Conservation (phyloP, 1,140 invertebrate species). For the Aphelenchoides besseyi region DNA sequence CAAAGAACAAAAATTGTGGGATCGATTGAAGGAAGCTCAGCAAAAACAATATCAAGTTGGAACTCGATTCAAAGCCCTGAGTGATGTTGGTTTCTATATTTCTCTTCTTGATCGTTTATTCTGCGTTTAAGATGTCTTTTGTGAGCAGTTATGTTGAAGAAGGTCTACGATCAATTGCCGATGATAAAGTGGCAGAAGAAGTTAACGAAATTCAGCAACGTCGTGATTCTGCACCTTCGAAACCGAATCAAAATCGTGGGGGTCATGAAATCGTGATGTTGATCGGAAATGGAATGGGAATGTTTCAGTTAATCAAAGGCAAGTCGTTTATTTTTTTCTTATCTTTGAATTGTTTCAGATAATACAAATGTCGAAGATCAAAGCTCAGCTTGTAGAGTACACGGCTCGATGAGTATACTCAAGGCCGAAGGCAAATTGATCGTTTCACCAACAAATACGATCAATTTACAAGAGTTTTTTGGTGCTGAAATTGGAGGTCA, state of each 20-base stretch:
- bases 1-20: conserved; percentile 56
- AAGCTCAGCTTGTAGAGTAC: conserved; percentile 52
- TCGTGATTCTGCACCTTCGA: neutral
- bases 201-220: conserved; percentile 33
- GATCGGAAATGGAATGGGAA: conserved; percentile 58
- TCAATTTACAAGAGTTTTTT: conserved; percentile 18
- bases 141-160: conserved; percentile 52
- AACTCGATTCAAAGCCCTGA: conserved; percentile 39
- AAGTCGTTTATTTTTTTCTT: conserved; percentile 17
- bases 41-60: conserved; percentile 44
- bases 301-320: conserved; percentile 56
- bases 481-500: neutral
- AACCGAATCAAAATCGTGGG: neutral
- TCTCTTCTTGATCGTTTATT: conserved; percentile 24
- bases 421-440: conserved; percentile 52
- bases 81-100: conserved; percentile 41
- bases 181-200: conserved; percentile 54
- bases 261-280: conserved; percentile 50
- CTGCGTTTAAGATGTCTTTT: conserved; percentile 51
- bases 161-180: conserved; percentile 47
- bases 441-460: conserved; percentile 33
- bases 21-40: conserved; percentile 49
- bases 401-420: conserved; percentile 49
- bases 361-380: conserved; percentile 46
- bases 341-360: neutral